Evolutionary conservation across 2,888 invertebrate genomes (phyloP), one percentile per base, ranked within the genome.

Genomic region (Candidula unifasciata): DNA sequence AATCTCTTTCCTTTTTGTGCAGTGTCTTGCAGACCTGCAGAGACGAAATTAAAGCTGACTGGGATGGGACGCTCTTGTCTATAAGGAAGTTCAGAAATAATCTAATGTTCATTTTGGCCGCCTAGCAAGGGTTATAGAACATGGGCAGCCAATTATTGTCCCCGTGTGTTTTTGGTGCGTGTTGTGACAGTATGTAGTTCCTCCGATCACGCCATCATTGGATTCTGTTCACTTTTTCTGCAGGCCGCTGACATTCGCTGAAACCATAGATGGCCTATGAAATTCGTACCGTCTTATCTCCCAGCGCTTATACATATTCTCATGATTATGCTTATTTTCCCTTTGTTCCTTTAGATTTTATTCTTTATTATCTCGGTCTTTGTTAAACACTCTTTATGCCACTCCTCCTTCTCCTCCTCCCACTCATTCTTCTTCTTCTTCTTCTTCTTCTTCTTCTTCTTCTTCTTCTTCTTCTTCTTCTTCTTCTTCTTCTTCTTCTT

Each of bases 21-120:
- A 69, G 33, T 57, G 57, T 69, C 33, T 30, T 71, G 69, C 54
- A 71, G 80, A 80, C 71, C 30, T 71, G 80, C 80, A 80, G 71
- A 33, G 37, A 69, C 71, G 16, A 80, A 80, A 80, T 80, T 80
- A 71, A 80, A 71, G 30, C 57, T 80, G 80, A 80, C 80, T 80
- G 37, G 57, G 16, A 71, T 33, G 24, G 71, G 80, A 24, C 71
- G 44, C 18, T 33, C 57, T 54, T 30, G 54, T 33, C 80, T 80
- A 80, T 71, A 71, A 80, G 71, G 35, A 57, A 69, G 57, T 80
- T 71, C 71, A 71, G 68, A 71, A 80, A 80, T 69, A 66, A 80
- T 80, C 80, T 71, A 80, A 80, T 80, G 71, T 69, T 80, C 80
- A 69, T 80, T 80, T 80, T 35, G 80, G 54, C 69, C 52, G 21